Conservation (phyloP, 2,797 vertebrate species). For the Aeoliscus strigatus region DNA sequence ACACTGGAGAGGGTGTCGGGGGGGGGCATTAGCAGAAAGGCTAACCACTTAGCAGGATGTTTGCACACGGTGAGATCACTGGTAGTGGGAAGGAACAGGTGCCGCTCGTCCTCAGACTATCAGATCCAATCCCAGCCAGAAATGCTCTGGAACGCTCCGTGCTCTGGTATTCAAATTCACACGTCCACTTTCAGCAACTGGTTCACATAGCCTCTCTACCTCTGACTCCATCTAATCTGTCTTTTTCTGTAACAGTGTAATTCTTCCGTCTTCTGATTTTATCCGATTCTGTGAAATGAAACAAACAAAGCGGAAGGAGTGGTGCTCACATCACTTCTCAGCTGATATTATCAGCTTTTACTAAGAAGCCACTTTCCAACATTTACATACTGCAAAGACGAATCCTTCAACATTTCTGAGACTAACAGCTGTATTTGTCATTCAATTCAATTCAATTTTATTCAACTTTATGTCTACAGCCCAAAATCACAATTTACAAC, state of each 20-base stretch:
- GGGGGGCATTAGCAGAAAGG: conserved; percentile 4
- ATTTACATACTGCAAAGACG: too few species aligned
- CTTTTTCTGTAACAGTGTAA: too few species aligned
- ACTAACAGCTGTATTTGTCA: too few species aligned
- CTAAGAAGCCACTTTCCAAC: too few species aligned
- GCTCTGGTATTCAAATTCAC: conserved; percentile 26
- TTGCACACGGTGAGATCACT: conserved; percentile 56
- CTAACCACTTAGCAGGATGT: conserved; percentile 34
- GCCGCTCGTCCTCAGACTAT: conserved; percentile 40
- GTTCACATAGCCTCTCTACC: conserved; percentile 2
- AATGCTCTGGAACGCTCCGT: conserved; percentile 29
- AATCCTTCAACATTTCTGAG: too few species aligned
- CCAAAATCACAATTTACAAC: too few species aligned
- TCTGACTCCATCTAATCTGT: too few species aligned
- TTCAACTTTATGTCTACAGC: too few species aligned
- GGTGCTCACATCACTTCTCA: conserved; percentile 1
- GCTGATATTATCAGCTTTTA: conserved; percentile 9
- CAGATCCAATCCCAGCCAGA: conserved; percentile 28
- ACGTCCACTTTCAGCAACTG: conserved; percentile 18
- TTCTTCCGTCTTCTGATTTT: background rate
- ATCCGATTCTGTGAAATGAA: background rate
- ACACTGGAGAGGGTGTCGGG: conserved; percentile 11
- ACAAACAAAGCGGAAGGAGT: conserved; percentile 1
- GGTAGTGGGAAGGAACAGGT: conserved; percentile 61
- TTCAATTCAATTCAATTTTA: too few species aligned